Percentiles rank a stretch among this genome's conserved stretches.
Conservation (phyloP, 2,797 vertebrate species). For the Sebastes oblongus region DNA sequence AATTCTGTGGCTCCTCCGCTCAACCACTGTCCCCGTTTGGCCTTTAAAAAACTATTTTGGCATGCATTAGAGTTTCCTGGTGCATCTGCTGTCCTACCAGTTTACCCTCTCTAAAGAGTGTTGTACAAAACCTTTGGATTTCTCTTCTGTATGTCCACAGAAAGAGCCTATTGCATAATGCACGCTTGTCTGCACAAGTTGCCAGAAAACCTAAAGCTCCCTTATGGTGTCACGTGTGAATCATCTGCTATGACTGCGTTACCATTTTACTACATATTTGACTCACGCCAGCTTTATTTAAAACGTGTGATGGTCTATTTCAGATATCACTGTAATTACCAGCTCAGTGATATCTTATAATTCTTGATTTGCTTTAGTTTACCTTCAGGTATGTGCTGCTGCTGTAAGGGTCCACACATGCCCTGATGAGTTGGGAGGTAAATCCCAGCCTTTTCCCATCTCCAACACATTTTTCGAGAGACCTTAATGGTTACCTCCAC, state of each 20-base stretch:
- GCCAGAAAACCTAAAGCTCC: not conserved
- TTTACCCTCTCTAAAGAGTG: not conserved
- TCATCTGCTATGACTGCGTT: not conserved
- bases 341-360: not conserved
- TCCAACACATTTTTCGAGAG: not conserved
- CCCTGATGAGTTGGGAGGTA: not conserved
- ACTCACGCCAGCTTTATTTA: not conserved
- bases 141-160: not conserved
- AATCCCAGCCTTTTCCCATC: conserved; percentile 4
- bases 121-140: not conserved
- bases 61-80: not conserved
- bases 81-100: not conserved
- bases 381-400: not conserved
- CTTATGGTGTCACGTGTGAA: not conserved
- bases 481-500: conserved; percentile 40
- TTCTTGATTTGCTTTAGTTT: not conserved
- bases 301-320: not conserved
- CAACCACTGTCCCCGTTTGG: not conserved
- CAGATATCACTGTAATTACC: not conserved
- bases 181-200: not conserved
- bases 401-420: not conserved
- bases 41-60: not conserved
- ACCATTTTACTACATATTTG: not conserved
- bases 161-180: not conserved
- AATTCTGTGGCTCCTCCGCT: too few relatives aligned